phyloP scores from a whole-genome alignment of 2,888 invertebrate species.

The Drosophila heteroneura region DNA sequence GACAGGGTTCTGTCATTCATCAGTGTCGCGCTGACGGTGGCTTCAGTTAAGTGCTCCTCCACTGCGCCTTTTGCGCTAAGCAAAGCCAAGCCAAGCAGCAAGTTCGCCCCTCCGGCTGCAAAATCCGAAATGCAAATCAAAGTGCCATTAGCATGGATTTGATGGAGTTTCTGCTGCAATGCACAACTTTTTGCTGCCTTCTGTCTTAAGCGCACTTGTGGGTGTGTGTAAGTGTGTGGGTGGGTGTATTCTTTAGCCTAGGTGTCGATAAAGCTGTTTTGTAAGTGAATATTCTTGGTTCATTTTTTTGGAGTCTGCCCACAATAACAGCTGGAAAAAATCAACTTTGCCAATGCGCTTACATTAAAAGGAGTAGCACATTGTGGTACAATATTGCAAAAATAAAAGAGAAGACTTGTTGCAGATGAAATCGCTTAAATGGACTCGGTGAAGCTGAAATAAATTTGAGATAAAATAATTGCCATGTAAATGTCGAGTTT shows the following conservation, averaged over 20 bases:
- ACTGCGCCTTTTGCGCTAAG: slow-evolving; percentile 59
- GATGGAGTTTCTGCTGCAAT: slow-evolving; percentile 73
- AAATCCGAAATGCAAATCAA: slow-evolving; percentile 76
- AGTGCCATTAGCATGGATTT: slow-evolving; percentile 79
- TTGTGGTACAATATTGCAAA: slow-evolving; percentile 17
- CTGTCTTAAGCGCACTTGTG: slow-evolving; percentile 1
- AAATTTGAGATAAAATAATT: background rate
- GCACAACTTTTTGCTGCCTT: slow-evolving; percentile 59
- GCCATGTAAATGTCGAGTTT: background rate
- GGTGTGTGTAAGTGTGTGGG: background rate
- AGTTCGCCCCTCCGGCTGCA: slow-evolving; percentile 51
- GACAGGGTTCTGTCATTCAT: slow-evolving; percentile 60
- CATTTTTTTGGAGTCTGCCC: slow-evolving; percentile 10
- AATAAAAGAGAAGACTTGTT: slow-evolving; percentile 13
- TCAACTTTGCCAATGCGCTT: slow-evolving; percentile 45
- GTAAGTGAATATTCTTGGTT: slow-evolving; percentile 66
- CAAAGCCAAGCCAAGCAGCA: slow-evolving; percentile 25
- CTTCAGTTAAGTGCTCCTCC: slow-evolving; percentile 68
- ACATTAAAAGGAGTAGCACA: slow-evolving; percentile 46
- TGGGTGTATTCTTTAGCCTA: slow-evolving; percentile 24
- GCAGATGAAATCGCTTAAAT: background rate
- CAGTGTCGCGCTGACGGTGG: slow-evolving; percentile 68
- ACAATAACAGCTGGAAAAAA: slow-evolving; percentile 20
- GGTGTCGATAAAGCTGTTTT: slow-evolving; percentile 69
- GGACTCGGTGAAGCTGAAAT: background rate